Evolutionary conservation across 2,797 vertebrate genomes (phyloP).

Genomic region (Gobionotothen gibberifrons): DNA sequence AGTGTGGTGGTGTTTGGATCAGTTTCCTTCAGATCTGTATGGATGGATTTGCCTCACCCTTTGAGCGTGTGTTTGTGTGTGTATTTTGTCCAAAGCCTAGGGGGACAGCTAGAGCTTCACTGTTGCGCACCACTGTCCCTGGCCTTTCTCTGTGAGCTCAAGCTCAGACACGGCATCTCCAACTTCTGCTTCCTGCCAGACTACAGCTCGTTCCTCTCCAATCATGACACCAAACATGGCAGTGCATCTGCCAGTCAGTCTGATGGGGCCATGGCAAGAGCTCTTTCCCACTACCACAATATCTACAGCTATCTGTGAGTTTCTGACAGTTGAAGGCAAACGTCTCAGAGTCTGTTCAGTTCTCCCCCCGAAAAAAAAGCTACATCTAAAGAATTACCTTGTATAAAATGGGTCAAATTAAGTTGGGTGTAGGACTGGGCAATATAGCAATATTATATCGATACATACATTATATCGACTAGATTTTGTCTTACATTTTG

Average conservation of each 20-base stretch:
- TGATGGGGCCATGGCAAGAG: conserved; percentile 1
- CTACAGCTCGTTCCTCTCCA: conserved; percentile 18
- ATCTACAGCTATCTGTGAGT: background rate
- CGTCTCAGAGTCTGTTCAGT: background rate
- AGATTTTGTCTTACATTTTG: too few species aligned
- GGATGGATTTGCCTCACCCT: conserved; percentile 34
- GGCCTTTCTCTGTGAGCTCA: conserved; percentile 49
- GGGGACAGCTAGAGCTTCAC: conserved; percentile 62
- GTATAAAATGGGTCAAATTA: background rate
- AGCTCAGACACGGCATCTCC: conserved; percentile 57
- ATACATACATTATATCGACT: too few species aligned
- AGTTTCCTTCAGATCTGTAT: conserved; percentile 53
- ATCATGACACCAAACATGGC: conserved; percentile 37
- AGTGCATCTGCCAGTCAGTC: conserved; percentile 23
- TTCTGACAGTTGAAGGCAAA: background rate
- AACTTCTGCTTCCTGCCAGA: conserved; percentile 51
- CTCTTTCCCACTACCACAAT: conserved; percentile 12
- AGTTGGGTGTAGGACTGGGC: background rate
- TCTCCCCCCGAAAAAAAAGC: background rate
- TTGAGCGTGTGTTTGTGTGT: conserved; percentile 20
- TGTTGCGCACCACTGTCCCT: conserved; percentile 74
- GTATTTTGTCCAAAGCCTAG: conserved; percentile 40
- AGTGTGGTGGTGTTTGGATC: conserved; percentile 39
- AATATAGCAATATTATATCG: too few species aligned
- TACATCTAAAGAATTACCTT: background rate